These are phyloP conservation scores for Colletes latitarsis DNA, from an alignment of 1,140 invertebrate species.

Conservation along the genomic window DNA sequence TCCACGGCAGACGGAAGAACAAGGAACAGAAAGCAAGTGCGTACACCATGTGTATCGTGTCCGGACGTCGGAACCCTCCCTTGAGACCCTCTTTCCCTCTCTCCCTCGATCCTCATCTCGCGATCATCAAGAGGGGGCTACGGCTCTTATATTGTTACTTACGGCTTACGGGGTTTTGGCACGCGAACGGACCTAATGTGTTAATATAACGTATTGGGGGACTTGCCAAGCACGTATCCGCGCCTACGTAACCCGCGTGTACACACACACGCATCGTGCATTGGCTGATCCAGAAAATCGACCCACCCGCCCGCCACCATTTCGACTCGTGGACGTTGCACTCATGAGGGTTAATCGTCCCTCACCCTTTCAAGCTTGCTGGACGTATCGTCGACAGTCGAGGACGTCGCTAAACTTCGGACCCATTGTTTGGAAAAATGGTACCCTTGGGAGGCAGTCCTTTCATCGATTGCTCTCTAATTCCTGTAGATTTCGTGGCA, in stretches of 20 bases:
- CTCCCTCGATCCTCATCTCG: constrained; percentile 41
- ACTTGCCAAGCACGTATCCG: constrained; percentile 61
- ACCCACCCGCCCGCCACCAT: constrained; percentile 57
- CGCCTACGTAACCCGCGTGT: constrained; percentile 58
- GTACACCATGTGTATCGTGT: constrained; percentile 21
- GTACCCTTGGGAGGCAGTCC: no score
- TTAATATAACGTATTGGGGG: constrained; percentile 77
- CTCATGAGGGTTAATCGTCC: constrained; percentile 52
- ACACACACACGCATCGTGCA: constrained; percentile 42
- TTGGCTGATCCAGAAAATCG: constrained; percentile 62
- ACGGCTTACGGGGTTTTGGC: constrained; percentile 75
- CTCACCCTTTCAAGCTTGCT: constrained; percentile 3
- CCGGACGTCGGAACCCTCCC: not conserved
- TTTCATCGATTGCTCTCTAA: no score
- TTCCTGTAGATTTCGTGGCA: no score
- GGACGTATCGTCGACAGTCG: no score
- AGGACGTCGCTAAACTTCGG: no score
- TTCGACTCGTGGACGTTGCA: constrained; percentile 34
- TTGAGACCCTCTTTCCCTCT: not conserved
- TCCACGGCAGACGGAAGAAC: constrained; percentile 18
- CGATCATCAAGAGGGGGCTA: constrained; percentile 53
- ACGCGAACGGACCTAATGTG: constrained; percentile 78
- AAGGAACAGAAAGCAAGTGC: constrained; percentile 15
- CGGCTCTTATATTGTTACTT: constrained; percentile 75
- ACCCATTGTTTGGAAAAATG: no score